Evolutionary conservation across 2,113 vertebrate species (phyloP), one percentile per base, ranked within the genome.

Genomic region (Mesembrinibis cayennensis): DNA sequence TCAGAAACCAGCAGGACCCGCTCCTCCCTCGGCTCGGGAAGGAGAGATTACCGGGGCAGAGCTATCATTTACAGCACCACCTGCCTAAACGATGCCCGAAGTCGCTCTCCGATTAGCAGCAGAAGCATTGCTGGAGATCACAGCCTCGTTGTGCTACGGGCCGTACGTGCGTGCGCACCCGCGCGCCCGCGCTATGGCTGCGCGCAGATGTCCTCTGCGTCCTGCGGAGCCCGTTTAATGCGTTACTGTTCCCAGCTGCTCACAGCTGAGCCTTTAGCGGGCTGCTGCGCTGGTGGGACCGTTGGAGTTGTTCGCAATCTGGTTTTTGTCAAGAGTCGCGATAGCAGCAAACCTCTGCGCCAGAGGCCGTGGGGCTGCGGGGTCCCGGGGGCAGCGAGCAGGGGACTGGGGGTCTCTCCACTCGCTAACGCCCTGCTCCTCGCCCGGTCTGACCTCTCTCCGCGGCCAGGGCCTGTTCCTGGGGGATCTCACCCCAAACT

Each of bases 231-330:
- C 19, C 15, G 19, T 59, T 79, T 8, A 2, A 19, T 2, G 44
- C 3, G 0, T 65, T 17, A 7, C 76, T 42, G 4, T 8, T 38
- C 62, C 84, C 93, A 86, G 91, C 84, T 62, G 91, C 84, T 74
- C 76, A 1, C 66, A 29, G 91, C 76, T 40, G 70, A 3, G 7
- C 53, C 45, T 10, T 2, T 7, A 7, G 50, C 72, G 36, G 72
- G 9, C 52, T 16, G 26, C 42, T 42, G 19, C 9, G 8, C 70
- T 62, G 93, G 13, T 30, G 62, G 85, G 26, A 9, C 62, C 17
- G 1, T 2, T 1, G 6, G 27, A 45, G 29, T 4, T 1, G 2
- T 14, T 69, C 81, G 8, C 77, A 11, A 7, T 0, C 34, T 18
- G 77, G 0, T 3, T 79, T 67, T 40, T 9, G 66, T 14, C 44